Percentiles rank a stretch among this genome's conserved stretches.
These are phyloP conservation scores for Ladona fulva DNA, from an alignment of 1,140 invertebrate species.

Conservation along the genomic window DNA sequence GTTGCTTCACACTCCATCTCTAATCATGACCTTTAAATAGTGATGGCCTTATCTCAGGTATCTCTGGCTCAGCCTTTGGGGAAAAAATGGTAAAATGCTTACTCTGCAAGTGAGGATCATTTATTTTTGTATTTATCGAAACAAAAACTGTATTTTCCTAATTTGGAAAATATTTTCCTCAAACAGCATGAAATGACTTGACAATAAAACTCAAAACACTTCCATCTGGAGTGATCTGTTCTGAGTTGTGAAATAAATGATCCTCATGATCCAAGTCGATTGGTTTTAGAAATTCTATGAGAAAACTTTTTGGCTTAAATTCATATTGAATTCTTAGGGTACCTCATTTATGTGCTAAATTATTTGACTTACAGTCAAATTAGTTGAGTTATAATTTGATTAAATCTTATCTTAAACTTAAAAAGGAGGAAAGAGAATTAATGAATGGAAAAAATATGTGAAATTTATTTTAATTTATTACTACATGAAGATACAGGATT, in stretches of 20 bases:
- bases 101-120: background rate
- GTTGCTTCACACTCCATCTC: background rate
- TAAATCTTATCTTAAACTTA: too few species aligned
- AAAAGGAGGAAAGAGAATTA: too few species aligned
- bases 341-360: too few species aligned
- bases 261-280: background rate
- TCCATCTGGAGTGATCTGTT: too few species aligned
- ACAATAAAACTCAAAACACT: background rate
- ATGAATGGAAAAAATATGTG: too few species aligned
- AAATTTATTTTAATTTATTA: too few species aligned
- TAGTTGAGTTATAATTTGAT: too few species aligned
- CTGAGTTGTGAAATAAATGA: background rate
- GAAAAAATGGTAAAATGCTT: background rate
- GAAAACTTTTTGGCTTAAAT: too few species aligned
- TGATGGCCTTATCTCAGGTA: conserved; percentile 1
- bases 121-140: background rate
- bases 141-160: background rate
- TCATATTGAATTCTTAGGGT: too few species aligned
- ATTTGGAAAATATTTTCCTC: background rate
- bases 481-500: too few species aligned
- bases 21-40: background rate
- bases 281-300: background rate
- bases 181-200: background rate
- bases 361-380: too few species aligned
- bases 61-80: background rate